Percentiles rank a stretch among this genome's conserved stretches.
These are phyloP conservation scores for Maniola hyperantus DNA, from an alignment of 2,888 invertebrate species.

Conservation along the genomic window DNA sequence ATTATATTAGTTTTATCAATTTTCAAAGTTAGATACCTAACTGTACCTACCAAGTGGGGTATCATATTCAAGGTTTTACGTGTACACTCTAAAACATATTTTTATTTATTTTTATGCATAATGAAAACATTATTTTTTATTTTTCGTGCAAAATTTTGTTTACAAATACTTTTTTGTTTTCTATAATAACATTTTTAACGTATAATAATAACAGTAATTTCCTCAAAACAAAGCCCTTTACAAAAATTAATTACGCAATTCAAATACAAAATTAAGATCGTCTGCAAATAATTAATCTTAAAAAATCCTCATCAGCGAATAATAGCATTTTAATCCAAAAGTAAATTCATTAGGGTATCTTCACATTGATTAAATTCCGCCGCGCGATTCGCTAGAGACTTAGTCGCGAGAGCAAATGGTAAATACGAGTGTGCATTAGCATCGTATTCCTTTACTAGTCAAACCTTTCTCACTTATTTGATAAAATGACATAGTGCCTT, in stretches of 20 bases:
- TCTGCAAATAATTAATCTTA: constrained; percentile 28
- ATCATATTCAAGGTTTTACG: too few species aligned
- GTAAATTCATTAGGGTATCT: constrained; percentile 2
- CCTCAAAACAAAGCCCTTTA: constrained; percentile 16
- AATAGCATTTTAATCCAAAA: constrained; percentile 22
- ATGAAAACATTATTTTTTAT: too few species aligned
- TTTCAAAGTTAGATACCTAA: too few species aligned
- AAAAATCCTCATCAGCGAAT: constrained; percentile 30
- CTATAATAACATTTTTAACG: too few species aligned
- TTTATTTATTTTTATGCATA: too few species aligned
- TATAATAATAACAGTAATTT: neutral
- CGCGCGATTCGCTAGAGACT: neutral
- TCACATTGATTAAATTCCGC: constrained; percentile 2
- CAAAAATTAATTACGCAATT: constrained; percentile 27
- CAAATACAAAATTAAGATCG: constrained; percentile 20
- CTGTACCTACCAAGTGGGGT: too few species aligned
- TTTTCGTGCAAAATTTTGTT: too few species aligned
- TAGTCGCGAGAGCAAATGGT: neutral
- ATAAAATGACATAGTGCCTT: neutral
- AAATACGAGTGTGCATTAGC: neutral
- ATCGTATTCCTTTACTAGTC: neutral
- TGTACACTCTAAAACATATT: too few species aligned
- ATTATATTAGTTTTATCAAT: too few species aligned
- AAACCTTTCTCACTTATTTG: neutral
- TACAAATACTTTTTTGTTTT: too few species aligned